Evolutionary conservation across 2,888 invertebrate genomes (phyloP), one percentile per base, ranked within the genome.

Genomic region (Hofmannophila pseudospretella): DNA sequence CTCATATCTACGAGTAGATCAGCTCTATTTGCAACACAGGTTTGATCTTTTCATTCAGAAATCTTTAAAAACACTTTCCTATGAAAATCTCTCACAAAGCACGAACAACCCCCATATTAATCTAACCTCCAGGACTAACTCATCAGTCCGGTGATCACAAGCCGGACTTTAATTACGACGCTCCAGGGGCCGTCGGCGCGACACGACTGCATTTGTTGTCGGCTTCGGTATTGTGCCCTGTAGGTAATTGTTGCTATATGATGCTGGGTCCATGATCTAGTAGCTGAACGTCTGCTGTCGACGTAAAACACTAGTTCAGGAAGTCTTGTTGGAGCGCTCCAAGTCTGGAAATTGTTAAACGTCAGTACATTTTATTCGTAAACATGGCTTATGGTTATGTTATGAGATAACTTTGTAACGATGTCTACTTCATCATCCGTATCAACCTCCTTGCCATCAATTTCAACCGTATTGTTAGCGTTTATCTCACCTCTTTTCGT

Each of bases 141-240:
- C 32, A 32, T 32, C 32, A 32, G 20, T 22, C 22, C 32, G 8
- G 12, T 19, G 26, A 27, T 19, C 12, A 10, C 36, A 26, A 27
- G 26, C 26, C 9, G 69, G 65, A 66, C 67, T 73, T 72, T 80
- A 76, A 80, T 79, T 78, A 72, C 76, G 67, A 63, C 70, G 79
- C 81, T 73, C 68, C 77, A 62, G 80, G 78, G 75, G 70, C 71
- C 72, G 62, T 52, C 63, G 62, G 70, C 55, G 63, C 68, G 63
- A 77, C 79, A 73, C 75, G 77, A 73, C 67, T 59, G 67, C 67
- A 62, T 73, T 71, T 67, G 73, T 73, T 67, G 67, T 63, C 62
- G 62, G 66, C 67, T 58, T 60, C 61, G 58, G 60, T 53, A 55
- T 60, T 63, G 58, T 63, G 58, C 63, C 65, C 60, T 39, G 59